These are phyloP conservation scores for Agrypnus murinus DNA, from an alignment of 2,888 invertebrate species.

Conservation along the genomic window DNA sequence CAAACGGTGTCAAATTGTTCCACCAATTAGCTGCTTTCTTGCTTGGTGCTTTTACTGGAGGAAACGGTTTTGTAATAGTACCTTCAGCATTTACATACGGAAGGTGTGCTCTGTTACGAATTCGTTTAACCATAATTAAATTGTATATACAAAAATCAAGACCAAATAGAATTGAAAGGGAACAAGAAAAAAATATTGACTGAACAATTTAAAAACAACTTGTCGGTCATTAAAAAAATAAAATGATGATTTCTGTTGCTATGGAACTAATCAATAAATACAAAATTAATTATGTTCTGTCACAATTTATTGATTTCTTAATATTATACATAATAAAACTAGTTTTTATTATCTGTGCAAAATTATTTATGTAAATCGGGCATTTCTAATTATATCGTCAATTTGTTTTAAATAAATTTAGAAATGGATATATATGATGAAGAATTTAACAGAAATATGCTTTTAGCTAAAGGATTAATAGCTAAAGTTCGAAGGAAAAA, in stretches of 20 bases:
- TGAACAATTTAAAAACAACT: neutral
- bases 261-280: constrained; percentile 52
- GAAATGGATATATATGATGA: constrained; percentile 70
- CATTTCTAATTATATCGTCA: no score
- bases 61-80: constrained; percentile 68
- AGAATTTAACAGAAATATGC: constrained; percentile 72
- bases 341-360: neutral
- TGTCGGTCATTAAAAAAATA: constrained; percentile 19
- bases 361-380: no score
- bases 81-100: constrained; percentile 73
- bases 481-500: constrained; percentile 67
- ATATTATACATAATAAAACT: constrained; percentile 39
- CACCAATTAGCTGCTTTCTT: constrained; percentile 66
- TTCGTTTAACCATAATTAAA: constrained; percentile 44
- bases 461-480: constrained; percentile 71
- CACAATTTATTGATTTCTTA: constrained; percentile 48
- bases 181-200: constrained; percentile 7
- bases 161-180: neutral
- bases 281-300: constrained; percentile 48
- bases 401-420: neutral
- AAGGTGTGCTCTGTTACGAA: constrained; percentile 66
- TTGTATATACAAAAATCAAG: no score
- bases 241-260: constrained; percentile 46
- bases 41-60: constrained; percentile 55
- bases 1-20: constrained; percentile 66